Conservation (phyloP, 2,797 vertebrate genomes). For the Distichodus sexfasciatus region DNA sequence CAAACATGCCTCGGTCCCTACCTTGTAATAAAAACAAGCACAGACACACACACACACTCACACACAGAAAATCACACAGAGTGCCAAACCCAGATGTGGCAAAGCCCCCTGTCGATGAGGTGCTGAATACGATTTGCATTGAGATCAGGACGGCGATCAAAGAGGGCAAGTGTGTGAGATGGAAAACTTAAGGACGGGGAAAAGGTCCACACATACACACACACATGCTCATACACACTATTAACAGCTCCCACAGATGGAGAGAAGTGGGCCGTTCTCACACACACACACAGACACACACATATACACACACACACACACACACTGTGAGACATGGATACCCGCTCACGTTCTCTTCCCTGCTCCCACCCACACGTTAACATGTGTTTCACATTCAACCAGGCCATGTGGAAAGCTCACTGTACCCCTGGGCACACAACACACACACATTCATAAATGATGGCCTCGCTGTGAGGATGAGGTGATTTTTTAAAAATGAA, state of each 20-base stretch:
- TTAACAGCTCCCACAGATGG: conserved; percentile 80
- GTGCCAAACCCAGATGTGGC: conserved; percentile 30
- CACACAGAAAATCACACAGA: conserved; percentile 44
- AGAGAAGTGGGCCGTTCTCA: conserved; percentile 76
- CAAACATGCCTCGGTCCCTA: neutral
- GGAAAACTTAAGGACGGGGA: conserved; percentile 43
- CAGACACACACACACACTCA: conserved; percentile 37
- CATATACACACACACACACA: conserved; percentile 75
- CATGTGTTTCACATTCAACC: conserved; percentile 80
- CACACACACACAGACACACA: no score
- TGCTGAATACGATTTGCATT: conserved; percentile 57
- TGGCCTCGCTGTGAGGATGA: conserved; percentile 31
- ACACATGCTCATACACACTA: conserved; percentile 39
- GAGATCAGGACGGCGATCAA: conserved; percentile 59
- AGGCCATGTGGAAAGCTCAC: conserved; percentile 73
- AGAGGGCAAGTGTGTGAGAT: conserved; percentile 54
- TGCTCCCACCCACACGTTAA: conserved; percentile 73
- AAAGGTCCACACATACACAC: conserved; percentile 52
- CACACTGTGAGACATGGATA: conserved; percentile 81
- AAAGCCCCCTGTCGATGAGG: conserved; percentile 35
- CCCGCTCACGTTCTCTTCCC: conserved; percentile 77
- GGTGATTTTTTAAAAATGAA: conserved; percentile 32
- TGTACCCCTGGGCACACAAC: conserved; percentile 40
- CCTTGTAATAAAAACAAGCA: neutral
- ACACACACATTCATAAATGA: conserved; percentile 43